Conservation (phyloP, 2,888 invertebrate species). For the Phalangium opilio region DNA sequence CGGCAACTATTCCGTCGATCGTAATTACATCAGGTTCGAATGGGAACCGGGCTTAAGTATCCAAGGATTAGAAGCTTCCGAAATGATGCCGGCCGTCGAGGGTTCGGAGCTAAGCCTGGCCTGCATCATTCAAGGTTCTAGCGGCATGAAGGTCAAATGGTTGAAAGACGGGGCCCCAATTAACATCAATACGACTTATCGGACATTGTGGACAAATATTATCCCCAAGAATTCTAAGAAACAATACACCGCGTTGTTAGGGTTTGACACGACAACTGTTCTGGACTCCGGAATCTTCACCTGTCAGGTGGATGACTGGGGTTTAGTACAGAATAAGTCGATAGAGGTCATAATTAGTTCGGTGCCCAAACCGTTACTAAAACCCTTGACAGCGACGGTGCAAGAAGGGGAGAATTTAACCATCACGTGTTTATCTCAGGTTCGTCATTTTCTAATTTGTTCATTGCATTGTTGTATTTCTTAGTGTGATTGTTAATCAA, state of each 20-base stretch:
- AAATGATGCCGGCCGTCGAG: constrained; percentile 15
- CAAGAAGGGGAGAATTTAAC: constrained; percentile 9
- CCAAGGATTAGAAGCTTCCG: constrained; percentile 14
- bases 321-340: constrained; percentile 49
- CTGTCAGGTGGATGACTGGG: constrained; percentile 56
- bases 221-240: constrained; percentile 17
- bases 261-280: constrained; percentile 49
- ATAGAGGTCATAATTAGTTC: constrained; percentile 24
- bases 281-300: constrained; percentile 59
- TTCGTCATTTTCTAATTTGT: not conserved
- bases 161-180: constrained; percentile 19
- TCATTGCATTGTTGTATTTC: too few species aligned
- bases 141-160: constrained; percentile 18
- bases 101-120: constrained; percentile 18
- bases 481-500: too few species aligned
- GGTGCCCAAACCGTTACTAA: constrained; percentile 7
- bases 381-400: constrained; percentile 10
- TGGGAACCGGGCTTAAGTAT: constrained; percentile 18
- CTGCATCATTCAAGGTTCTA: constrained; percentile 21
- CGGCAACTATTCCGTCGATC: constrained; percentile 15
- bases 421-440: constrained; percentile 13
- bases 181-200: constrained; percentile 10
- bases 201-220: constrained; percentile 13
- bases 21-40: constrained; percentile 17
- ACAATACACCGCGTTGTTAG: constrained; percentile 49